These are phyloP conservation scores for Hydrotaea cyrtoneurina DNA, from an alignment of 2,888 invertebrate species.

Conservation along the genomic window DNA sequence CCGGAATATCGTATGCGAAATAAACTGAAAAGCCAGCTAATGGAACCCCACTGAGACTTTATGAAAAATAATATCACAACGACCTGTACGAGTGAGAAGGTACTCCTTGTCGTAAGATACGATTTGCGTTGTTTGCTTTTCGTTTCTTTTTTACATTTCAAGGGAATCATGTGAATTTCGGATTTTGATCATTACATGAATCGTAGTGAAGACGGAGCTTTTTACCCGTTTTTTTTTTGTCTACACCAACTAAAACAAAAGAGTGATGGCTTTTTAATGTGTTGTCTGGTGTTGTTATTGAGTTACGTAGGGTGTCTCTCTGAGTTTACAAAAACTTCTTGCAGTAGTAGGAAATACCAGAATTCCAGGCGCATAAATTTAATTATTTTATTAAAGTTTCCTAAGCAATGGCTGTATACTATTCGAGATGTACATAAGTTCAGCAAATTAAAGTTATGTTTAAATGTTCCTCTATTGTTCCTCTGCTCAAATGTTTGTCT, in stretches of 20 bases:
- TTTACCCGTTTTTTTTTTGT: background rate
- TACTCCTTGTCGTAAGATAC: background rate
- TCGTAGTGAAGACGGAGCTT: background rate
- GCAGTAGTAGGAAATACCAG: too few relatives aligned
- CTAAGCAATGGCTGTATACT: background rate
- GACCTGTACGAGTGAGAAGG: background rate
- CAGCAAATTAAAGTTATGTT: background rate
- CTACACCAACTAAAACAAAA: background rate
- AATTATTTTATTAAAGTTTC: background rate
- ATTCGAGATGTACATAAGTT: background rate
- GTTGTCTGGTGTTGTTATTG: constrained; percentile 18
- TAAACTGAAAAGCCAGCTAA: background rate
- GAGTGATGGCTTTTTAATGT: constrained; percentile 58
- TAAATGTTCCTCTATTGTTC: background rate
- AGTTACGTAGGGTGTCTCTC: too few relatives aligned
- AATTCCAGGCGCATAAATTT: background rate
- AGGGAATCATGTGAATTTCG: constrained; percentile 7
- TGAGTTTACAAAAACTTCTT: too few relatives aligned
- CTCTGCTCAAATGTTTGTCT: background rate
- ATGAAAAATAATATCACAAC: background rate
- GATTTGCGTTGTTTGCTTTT: background rate
- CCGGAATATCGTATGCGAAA: constrained; percentile 27
- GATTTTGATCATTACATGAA: constrained; percentile 3
- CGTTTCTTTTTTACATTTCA: too few relatives aligned
- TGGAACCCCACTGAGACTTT: background rate